Evolutionary conservation across 2,888 invertebrate genomes (phyloP), one percentile per base, ranked within the genome.

Genomic region (Eupeodes luniger): DNA sequence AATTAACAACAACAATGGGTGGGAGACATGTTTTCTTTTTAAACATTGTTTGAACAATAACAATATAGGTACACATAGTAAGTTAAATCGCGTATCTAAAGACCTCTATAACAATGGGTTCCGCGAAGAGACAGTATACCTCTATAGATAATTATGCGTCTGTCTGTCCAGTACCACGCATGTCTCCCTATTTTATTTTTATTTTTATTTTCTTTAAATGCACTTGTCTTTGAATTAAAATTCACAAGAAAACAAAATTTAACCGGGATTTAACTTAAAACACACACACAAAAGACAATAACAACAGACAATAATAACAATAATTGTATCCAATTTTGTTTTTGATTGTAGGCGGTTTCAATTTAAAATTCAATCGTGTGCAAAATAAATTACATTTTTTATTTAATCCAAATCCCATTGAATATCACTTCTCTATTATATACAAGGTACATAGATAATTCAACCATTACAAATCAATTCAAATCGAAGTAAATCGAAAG

Each of bases 1-100:
- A 80, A 80, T 72, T 64, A 80, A 36, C 62, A 64, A 62, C 69
- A 76, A 81, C 67, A 81, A 72, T 72, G 49, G 49, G 27, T 27
- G 27, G 69, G 51, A 61, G 69, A 51, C 5, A 51, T 69, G 47
- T 69, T 12, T 57, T 19, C 19, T 64, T 57, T 47, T 47, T 57
- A 16, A 51, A 72, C n/a, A 59, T 77, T 57, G 19, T 78, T 40
- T 62, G 67, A 34, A 81, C 81, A 62, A 81, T 76, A n/a, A 66
- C 61, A 10, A 61, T 11, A 62, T 75, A 78, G 27, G 27, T 27
- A 27, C 27, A 27, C 27, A 27, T 27, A 40, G 5, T 40, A 40
- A 78, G 69, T 84, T 79, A 70, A 70, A 80, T 80, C 80, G 81
- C 77, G 76, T 77, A 77, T 72, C 53, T 64, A 80, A 55, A 72